Conservation (phyloP, 2,797 vertebrate genomes). For the Ataeniobius toweri region DNA sequence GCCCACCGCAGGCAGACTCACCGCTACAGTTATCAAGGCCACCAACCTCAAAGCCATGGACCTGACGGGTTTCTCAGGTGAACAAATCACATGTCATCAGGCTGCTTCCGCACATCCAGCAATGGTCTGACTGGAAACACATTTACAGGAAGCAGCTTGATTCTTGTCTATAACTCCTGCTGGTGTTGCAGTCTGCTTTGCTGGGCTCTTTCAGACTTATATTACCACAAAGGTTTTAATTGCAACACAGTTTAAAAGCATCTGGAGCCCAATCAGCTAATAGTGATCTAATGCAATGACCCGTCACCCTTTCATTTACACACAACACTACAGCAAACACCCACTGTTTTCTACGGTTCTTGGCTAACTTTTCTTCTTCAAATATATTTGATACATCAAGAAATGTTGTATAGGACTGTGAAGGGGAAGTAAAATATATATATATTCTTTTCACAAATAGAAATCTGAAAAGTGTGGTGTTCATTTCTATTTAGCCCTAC, state of each 20-base stretch:
- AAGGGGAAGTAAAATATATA: neutral
- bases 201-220: conserved; percentile 1
- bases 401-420: neutral
- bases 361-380: neutral
- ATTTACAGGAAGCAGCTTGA: conserved; percentile 31
- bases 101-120: conserved; percentile 13
- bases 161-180: conserved; percentile 7
- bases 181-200: conserved; percentile 13
- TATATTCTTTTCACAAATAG: neutral
- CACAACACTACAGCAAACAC: neutral
- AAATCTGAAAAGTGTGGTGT: neutral
- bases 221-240: neutral
- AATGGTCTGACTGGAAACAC: conserved; percentile 7
- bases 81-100: conserved; percentile 20
- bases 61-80: conserved; percentile 93
- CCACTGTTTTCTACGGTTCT: neutral
- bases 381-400: neutral
- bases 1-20: conserved; percentile 91
- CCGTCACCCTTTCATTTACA: neutral
- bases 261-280: neutral
- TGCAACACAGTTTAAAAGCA: neutral
- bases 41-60: conserved; percentile 97
- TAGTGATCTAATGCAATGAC: neutral
- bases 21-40: conserved; percentile 91
- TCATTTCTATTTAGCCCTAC: neutral